These are phyloP conservation scores for Melanerpes formicivorus DNA, from an alignment of 2,113 vertebrate species.

Conservation along the genomic window DNA sequence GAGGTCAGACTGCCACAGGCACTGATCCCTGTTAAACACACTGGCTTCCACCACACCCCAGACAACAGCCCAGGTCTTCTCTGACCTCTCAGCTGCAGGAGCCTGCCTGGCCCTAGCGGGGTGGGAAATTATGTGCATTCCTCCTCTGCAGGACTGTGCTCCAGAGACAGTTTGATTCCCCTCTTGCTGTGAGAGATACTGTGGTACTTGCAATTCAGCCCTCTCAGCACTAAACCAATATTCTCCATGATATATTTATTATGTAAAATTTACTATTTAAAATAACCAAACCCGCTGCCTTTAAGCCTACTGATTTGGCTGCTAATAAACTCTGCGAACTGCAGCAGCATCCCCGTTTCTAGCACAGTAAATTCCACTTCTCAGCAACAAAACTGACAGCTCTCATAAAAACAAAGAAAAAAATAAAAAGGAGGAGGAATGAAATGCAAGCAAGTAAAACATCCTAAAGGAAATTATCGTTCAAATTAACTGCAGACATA, in stretches of 20 bases:
- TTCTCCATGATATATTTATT: not conserved
- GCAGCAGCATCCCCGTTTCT: constrained; percentile 31
- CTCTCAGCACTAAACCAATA: not conserved
- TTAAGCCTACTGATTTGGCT: constrained; percentile 49
- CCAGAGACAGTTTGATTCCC: not conserved
- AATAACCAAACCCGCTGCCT: not conserved
- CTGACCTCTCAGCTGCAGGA: not conserved
- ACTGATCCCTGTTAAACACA: not conserved
- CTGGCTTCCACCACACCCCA: not conserved
- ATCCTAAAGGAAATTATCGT: constrained; percentile 69
- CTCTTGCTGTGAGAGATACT: not conserved
- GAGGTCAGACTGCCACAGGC: accelerated
- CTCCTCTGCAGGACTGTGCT: accelerated
- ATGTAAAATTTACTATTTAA: constrained; percentile 24
- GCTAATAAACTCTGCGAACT: constrained; percentile 28
- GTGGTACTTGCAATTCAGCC: not conserved
- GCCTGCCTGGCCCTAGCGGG: not conserved
- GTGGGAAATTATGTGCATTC: not conserved
- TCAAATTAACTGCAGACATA: constrained; percentile 65
- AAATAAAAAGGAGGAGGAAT: not conserved
- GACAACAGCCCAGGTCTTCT: not conserved
- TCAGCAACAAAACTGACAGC: constrained; percentile 45
- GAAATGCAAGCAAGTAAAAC: constrained; percentile 50
- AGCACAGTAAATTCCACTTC: constrained; percentile 40
- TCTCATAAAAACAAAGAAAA: constrained; percentile 39